Conservation (phyloP, 2,888 invertebrate genomes). For the Oxyscelio sp. region DNA sequence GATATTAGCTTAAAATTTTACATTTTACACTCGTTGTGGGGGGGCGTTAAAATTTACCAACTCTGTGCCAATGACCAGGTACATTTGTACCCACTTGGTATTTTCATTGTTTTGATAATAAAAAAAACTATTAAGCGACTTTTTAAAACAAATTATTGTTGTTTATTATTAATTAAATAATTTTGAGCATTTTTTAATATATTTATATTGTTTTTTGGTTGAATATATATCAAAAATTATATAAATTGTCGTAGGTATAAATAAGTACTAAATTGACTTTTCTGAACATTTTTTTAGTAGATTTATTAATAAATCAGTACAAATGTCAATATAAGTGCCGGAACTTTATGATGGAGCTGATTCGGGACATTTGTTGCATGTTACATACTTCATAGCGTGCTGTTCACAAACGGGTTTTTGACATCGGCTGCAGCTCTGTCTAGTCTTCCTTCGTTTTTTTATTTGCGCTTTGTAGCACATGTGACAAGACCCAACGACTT, state of each 20-base stretch:
- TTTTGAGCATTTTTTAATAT: too few species aligned
- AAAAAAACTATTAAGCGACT: not conserved
- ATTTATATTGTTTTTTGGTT: not conserved
- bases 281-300: too few species aligned
- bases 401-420: constrained; percentile 49
- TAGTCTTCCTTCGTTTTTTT: constrained; percentile 59
- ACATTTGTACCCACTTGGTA: not conserved
- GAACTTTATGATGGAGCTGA: not conserved
- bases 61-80: not conserved
- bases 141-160: not conserved
- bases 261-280: too few species aligned
- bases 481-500: constrained; percentile 43
- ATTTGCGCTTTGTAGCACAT: constrained; percentile 45
- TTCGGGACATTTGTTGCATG: not conserved
- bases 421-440: constrained; percentile 32
- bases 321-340: not conserved
- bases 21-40: not conserved
- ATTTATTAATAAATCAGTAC: too few species aligned
- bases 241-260: not conserved
- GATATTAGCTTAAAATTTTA: not conserved
- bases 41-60: not conserved
- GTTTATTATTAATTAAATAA: too few species aligned
- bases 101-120: not conserved
- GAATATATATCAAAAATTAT: constrained; percentile 1
- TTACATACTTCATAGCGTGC: constrained; percentile 33